Evolutionary conservation across 2,888 invertebrate species (phyloP).

Genomic region (Matsumyia berberina): DNA sequence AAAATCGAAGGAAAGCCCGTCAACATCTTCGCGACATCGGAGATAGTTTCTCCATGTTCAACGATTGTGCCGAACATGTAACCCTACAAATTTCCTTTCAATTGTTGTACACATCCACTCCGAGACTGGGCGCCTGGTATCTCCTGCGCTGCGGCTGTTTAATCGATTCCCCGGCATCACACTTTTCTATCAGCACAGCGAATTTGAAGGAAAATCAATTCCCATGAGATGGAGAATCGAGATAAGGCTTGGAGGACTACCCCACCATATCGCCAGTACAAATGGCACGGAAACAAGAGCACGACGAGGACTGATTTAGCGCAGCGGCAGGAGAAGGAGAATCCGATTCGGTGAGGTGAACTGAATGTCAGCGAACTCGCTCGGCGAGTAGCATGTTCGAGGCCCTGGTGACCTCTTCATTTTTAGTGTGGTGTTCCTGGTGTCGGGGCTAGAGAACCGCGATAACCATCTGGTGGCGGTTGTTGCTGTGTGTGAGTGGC

Average conservation of each 20-base stretch:
- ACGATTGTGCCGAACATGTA: conserved; percentile 67
- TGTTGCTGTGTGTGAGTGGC: no score
- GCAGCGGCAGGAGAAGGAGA: not conserved
- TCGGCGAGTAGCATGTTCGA: conserved; percentile 54
- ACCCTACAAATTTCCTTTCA: conserved; percentile 74
- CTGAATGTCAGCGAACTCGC: conserved; percentile 68
- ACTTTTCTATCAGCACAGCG: conserved; percentile 70
- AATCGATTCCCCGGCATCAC: conserved; percentile 67
- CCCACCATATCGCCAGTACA: no score
- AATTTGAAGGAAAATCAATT: conserved; percentile 74
- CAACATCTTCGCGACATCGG: conserved; percentile 51
- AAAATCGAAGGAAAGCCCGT: conserved; percentile 7
- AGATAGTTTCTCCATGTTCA: conserved; percentile 72
- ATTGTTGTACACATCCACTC: conserved; percentile 47
- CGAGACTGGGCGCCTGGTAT: conserved; percentile 33
- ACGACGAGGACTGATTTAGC: conserved; percentile 37
- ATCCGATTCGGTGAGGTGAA: conserved; percentile 43
- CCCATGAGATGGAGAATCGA: conserved; percentile 65
- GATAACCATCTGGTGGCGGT: conserved; percentile 58
- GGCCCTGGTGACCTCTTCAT: conserved; percentile 72
- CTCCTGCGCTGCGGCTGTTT: conserved; percentile 40
- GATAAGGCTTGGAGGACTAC: conserved; percentile 48
- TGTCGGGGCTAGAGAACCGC: conserved; percentile 55
- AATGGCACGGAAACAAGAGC: conserved; percentile 68
- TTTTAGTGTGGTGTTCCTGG: conserved; percentile 67